A percentile compares a stretch with the other conserved stretches of the same genome.
Evolutionary conservation across 2,113 vertebrate species (phyloP).

Genomic region (Hiodon alosoides): DNA sequence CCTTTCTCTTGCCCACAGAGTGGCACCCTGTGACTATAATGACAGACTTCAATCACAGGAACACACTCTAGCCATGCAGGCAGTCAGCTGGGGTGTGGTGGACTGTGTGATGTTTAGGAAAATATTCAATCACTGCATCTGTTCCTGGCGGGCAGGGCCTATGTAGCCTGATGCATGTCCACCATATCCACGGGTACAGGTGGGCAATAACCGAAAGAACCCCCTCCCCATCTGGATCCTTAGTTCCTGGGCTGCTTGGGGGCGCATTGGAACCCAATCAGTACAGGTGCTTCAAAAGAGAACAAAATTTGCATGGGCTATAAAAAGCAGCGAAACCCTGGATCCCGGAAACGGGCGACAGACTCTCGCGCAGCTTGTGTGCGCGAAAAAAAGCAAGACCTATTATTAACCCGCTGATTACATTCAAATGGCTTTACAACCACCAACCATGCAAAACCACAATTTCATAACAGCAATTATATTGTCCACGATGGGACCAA

Average conservation of each 20-base stretch:
- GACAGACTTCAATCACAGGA: no score
- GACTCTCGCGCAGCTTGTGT: background rate
- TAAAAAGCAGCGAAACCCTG: slow-evolving; percentile 41
- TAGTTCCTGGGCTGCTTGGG: background rate
- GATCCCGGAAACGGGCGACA: slow-evolving; percentile 27
- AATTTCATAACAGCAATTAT: slow-evolving; percentile 22
- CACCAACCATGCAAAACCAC: slow-evolving; percentile 30
- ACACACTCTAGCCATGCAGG: no score
- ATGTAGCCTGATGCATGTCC: no score
- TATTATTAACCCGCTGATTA: slow-evolving; percentile 22
- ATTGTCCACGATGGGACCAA: background rate
- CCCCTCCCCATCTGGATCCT: no score
- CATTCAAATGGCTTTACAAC: slow-evolving; percentile 25
- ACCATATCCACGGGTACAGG: no score
- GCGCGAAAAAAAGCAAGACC: background rate
- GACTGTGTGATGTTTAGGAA: no score
- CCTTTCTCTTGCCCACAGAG: no score
- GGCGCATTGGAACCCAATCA: slow-evolving; percentile 18
- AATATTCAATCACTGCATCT: no score
- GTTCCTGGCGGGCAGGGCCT: no score
- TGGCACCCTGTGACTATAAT: no score
- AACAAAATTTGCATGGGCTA: slow-evolving; percentile 43
- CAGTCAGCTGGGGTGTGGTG: no score
- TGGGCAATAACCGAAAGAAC: no score
- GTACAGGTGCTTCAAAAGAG: slow-evolving; percentile 27